A percentile compares a stretch with the other conserved stretches of the same genome.
Conservation (phyloP, 2,797 vertebrate genomes). For the Oryzias sinensis region DNA sequence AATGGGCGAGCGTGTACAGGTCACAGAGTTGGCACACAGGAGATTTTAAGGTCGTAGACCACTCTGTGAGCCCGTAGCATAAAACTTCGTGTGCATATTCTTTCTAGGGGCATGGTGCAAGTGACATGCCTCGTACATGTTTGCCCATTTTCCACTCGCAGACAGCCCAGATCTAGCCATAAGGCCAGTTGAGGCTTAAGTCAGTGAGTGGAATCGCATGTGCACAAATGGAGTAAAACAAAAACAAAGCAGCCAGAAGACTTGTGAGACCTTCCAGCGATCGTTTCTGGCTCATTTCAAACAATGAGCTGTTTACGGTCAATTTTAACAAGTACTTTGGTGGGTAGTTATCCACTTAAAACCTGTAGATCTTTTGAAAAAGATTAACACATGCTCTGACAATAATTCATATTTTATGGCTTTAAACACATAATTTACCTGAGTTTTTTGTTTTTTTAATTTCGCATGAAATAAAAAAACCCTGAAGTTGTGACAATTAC, state of each 20-base stretch:
- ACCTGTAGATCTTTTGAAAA: conserved; percentile 28
- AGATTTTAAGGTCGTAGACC: too few species aligned
- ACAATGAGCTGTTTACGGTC: conserved; percentile 78
- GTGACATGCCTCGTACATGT: too few species aligned
- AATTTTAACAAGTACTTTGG: conserved; percentile 64
- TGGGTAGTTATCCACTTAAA: conserved; percentile 54
- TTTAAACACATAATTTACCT: conserved; percentile 19
- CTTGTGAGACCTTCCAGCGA: conserved; percentile 66
- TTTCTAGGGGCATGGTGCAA: too few species aligned
- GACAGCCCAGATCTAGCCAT: too few species aligned
- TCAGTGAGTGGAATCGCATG: conserved; percentile 46
- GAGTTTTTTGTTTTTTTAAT: conserved; percentile 25
- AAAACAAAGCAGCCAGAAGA: conserved; percentile 60
- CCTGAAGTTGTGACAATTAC: conserved; percentile 51
- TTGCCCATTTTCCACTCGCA: too few species aligned
- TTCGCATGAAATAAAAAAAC: conserved; percentile 47
- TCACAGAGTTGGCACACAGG: too few species aligned
- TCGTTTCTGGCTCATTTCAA: conserved; percentile 69
- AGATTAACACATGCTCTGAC: conserved; percentile 18
- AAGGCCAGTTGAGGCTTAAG: too few species aligned
- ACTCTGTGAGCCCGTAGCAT: too few species aligned
- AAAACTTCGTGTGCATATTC: too few species aligned
- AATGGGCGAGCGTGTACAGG: too few species aligned
- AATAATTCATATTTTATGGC: conserved; percentile 21
- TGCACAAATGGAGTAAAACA: conserved; percentile 66